These are phyloP conservation scores for Poecilobothrus nobilitatus DNA, from an alignment of 2,888 invertebrate species.

Conservation along the genomic window DNA sequence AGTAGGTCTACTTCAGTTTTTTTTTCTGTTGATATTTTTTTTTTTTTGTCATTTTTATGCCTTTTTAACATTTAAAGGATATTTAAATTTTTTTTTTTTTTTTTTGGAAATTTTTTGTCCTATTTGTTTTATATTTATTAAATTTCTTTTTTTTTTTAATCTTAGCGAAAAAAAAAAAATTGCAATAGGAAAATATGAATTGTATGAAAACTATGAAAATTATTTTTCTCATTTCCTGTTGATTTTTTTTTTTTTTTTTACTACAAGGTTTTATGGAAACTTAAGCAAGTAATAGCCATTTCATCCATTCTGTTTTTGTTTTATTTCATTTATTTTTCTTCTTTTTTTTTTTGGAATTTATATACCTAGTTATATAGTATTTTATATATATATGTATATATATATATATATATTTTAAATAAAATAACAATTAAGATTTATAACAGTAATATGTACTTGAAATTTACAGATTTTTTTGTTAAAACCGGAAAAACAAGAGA, in stretches of 20 bases:
- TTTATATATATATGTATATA: neutral
- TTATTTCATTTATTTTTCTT: no score
- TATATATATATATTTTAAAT: neutral
- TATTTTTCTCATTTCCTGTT: neutral
- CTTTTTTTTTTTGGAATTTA: no score
- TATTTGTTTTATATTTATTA: neutral
- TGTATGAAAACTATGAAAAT: neutral
- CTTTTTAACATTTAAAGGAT: constrained; percentile 4
- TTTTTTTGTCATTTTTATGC: constrained; percentile 6
- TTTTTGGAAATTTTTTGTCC: neutral
- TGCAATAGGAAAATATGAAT: neutral
- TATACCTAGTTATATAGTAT: neutral
- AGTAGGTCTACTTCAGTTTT: neutral
- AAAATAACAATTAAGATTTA: neutral
- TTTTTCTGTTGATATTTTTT: neutral
- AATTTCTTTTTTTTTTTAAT: neutral
- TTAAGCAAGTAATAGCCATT: constrained; percentile 1
- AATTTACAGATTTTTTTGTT: no score
- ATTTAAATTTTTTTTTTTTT: neutral
- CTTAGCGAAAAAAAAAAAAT: neutral
- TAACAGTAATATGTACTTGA: neutral
- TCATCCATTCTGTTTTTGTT: neutral
- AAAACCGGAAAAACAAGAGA: no score
- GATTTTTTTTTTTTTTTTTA: neutral
- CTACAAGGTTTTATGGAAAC: neutral